Conservation (phyloP, 23 tunicate genomes). For the Ascidia mentula region DNA sequence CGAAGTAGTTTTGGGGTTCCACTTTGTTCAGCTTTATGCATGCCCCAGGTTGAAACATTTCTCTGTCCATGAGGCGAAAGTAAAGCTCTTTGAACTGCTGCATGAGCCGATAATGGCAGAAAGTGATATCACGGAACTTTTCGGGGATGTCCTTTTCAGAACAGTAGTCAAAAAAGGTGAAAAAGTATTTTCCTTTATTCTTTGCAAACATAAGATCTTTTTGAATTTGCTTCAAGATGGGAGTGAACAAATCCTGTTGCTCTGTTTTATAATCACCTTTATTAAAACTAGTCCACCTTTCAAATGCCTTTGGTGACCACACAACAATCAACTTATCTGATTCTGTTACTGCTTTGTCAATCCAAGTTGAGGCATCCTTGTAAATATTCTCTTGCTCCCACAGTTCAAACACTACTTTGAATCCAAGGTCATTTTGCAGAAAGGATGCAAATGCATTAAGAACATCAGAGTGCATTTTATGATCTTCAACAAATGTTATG, state of each 20-base stretch:
- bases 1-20: conserved; percentile 31
- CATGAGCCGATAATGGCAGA: conserved; percentile 44
- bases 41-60: conserved; percentile 42
- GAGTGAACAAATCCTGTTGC: conserved; percentile 37
- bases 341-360: conserved; percentile 16
- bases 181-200: conserved; percentile 45
- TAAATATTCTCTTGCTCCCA: conserved; percentile 13
- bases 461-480: conserved; percentile 41
- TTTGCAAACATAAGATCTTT: conserved; percentile 38
- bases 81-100: conserved; percentile 55
- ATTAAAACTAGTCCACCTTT: conserved; percentile 11
- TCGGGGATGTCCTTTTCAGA: conserved; percentile 27
- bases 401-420: conserved; percentile 43
- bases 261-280: background rate
- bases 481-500: conserved; percentile 54
- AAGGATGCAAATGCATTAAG: conserved; percentile 44
- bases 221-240: conserved; percentile 33
- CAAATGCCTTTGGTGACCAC: conserved; percentile 39
- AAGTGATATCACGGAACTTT: conserved; percentile 14
- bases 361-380: conserved; percentile 29
- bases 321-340: conserved; percentile 52
- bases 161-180: conserved; percentile 61
- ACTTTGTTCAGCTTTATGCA: conserved; percentile 24
- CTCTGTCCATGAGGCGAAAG: conserved; percentile 49
- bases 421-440: conserved; percentile 67